Base-by-base conservation (phyloP, 2,113 vertebrate species). In the Piaya cayana region DNA sequence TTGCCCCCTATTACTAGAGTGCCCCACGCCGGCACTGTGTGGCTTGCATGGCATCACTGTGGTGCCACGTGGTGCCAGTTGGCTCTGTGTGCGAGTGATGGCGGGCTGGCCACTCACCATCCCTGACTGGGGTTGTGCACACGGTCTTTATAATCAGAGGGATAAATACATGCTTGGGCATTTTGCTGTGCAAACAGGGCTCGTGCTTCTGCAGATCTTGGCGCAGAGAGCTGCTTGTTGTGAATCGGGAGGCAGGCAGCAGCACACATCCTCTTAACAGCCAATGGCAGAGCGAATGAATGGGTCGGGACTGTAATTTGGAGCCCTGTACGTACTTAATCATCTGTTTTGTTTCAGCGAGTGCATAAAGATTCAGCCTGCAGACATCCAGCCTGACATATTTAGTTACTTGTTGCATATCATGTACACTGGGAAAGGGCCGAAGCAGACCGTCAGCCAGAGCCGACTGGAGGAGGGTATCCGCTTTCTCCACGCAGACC, bases 381-480 rank as follows among this genome's bases (percentile, higher is more conserved):
- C 98, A 6, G 99, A 99, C 97, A 99, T 99, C 97, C 99, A 99
- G 92, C 99, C 99, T 1, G 99, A 99, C 82, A 98, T 99, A 94
- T 99, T 99, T 97, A 99, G 99, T 97, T 99, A 99, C 97, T 98
- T 99, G 97, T 96, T 99, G 64, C 99, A 99, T 96, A 98, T 99
- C 94, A 99, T 99, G 99, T 99, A 99, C 96, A 99, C 99, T 0
- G 99, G 99, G 45, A 98, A 98, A 87, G 98, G 99, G 80, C 99
- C 99, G 20, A 99, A 99, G 84, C 99, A 99, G 97, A 98, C 97
- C 0, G 99, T 99, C 96, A 99, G 99, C 95, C 99, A 98, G 76
- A 97, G 97, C 91, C 98, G 99, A 5, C 97, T 99, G 88, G 99
- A 99, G 96, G 99, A 99, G 43, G 99, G 99, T 84, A 99, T 99